Conservation (phyloP, 23 tunicate genomes). For the Styela plicata region DNA sequence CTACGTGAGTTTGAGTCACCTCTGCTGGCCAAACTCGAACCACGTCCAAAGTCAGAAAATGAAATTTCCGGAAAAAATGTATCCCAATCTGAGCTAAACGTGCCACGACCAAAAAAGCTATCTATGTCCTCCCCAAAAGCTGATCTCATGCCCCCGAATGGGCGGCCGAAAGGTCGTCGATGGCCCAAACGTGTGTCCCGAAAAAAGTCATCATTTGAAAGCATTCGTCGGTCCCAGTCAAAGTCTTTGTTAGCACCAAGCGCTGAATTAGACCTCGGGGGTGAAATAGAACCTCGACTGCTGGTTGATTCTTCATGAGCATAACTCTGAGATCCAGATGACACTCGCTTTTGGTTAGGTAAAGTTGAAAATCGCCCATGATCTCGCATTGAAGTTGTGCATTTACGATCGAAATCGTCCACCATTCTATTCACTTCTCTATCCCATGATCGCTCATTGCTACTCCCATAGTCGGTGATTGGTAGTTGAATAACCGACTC, state of each 20-base stretch:
- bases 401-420: constrained; percentile 18
- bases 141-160: constrained; percentile 16
- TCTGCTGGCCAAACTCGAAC: constrained; percentile 10
- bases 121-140: constrained; percentile 24
- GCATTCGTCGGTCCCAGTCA: constrained; percentile 21
- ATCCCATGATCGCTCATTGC: constrained; percentile 8
- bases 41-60: constrained; percentile 21
- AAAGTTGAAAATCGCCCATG: not conserved
- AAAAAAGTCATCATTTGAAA: constrained; percentile 13
- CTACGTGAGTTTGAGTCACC: not conserved
- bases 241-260: constrained; percentile 4
- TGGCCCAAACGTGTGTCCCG: constrained; percentile 17
- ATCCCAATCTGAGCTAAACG: constrained; percentile 29
- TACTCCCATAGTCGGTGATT: not conserved
- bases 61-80: constrained; percentile 30
- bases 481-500: constrained; percentile 24
- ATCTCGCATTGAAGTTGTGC: not conserved
- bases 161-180: constrained; percentile 5
- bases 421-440: constrained; percentile 10
- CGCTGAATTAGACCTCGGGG: constrained; percentile 7
- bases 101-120: constrained; percentile 17
- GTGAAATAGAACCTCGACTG: constrained; percentile 9
- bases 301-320: constrained; percentile 1
- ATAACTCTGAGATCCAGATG: constrained; percentile 20
- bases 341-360: not conserved